Evolutionary conservation across 92 coral and sea anemone species (phyloP).

Genomic region (Palythoa heliodiscus): DNA sequence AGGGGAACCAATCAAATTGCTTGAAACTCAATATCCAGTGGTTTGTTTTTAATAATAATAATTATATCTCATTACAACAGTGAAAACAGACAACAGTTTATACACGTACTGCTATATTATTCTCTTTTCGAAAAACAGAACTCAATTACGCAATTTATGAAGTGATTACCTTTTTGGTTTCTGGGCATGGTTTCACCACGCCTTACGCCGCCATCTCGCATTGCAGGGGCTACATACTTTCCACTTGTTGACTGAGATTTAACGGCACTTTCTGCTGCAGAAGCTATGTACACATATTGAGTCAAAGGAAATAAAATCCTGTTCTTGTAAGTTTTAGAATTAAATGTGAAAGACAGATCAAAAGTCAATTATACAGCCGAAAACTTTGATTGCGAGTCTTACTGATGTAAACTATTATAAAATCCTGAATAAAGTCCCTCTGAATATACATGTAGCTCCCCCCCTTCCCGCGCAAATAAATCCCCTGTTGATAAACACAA

Average conservation of each 20-base stretch:
- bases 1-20: too few species aligned
- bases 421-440: too few species aligned
- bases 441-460: too few species aligned
- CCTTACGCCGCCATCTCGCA: conserved; percentile 90
- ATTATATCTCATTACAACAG: too few species aligned
- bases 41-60: too few species aligned
- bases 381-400: not conserved
- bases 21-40: too few species aligned
- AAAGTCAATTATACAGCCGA: not conserved
- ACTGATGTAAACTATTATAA: too few species aligned
- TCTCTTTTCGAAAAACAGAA: not conserved
- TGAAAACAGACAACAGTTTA: too few species aligned
- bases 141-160: not conserved
- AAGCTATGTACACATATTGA: conserved; percentile 31
- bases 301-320: not conserved
- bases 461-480: too few species aligned
- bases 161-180: conserved; percentile 75
- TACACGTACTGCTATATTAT: too few species aligned
- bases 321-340: not conserved
- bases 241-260: conserved; percentile 64
- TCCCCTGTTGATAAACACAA: too few species aligned
- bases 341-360: not conserved
- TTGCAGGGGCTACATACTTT: conserved; percentile 95
- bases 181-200: conserved; percentile 83
- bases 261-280: conserved; percentile 64